phyloP scores from a whole-genome alignment of 2,797 vertebrate species.

The Kryptopterus vitreolus region DNA sequence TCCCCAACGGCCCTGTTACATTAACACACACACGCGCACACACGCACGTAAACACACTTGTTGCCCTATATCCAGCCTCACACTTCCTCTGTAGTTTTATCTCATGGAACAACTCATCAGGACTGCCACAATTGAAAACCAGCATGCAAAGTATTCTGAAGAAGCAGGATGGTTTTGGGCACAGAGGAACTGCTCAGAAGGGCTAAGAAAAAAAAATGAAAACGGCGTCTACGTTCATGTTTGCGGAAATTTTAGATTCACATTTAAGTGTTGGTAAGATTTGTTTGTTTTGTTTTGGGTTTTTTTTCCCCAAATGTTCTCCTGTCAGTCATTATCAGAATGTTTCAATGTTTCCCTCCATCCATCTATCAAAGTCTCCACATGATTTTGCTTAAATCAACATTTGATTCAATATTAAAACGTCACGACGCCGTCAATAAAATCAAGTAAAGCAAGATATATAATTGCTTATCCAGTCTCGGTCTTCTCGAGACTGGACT shows the following conservation, averaged over 20 bases:
- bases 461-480: too few species aligned
- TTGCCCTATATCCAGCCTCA: constrained; percentile 17
- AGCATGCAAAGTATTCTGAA: background rate
- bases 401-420: background rate
- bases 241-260: background rate
- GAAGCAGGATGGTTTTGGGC: background rate
- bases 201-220: constrained; percentile 2
- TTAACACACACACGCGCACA: constrained; percentile 44
- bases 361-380: background rate
- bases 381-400: background rate
- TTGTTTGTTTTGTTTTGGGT: too few species aligned
- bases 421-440: background rate
- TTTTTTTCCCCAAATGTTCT: background rate
- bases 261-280: background rate
- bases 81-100: constrained; percentile 47
- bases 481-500: too few species aligned
- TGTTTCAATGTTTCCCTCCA: background rate
- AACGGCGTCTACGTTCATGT: background rate
- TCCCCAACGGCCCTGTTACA: constrained; percentile 48
- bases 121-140: constrained; percentile 11
- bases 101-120: constrained; percentile 41
- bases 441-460: background rate
- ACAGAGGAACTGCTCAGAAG: background rate
- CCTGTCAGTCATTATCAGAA: background rate
- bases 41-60: constrained; percentile 22